Evolutionary conservation across 1,140 invertebrate genomes (phyloP).

Genomic region (Ladona fulva): DNA sequence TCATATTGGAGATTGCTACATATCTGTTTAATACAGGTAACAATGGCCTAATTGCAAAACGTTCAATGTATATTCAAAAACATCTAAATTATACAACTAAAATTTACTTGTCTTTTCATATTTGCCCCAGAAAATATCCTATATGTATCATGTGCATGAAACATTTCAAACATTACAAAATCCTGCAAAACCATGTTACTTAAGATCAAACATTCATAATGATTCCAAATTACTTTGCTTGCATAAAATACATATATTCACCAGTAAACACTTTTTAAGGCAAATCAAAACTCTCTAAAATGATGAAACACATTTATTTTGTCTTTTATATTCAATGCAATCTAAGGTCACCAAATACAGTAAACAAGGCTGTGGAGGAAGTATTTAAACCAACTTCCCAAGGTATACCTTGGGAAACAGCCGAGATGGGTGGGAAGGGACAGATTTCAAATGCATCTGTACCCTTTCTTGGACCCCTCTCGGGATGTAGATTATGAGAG

Average conservation of each 20-base stretch:
- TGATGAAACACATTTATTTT: constrained; percentile 26
- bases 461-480: constrained; percentile 4
- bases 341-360: constrained; percentile 26
- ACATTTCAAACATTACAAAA: not conserved
- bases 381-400: constrained; percentile 14
- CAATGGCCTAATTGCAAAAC: not conserved
- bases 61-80: not conserved
- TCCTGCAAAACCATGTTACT: not conserved
- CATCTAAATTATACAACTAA: not conserved
- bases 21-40: not conserved
- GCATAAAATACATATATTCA: not conserved
- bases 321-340: constrained; percentile 25
- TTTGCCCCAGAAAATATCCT: not conserved
- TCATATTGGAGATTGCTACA: not conserved
- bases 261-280: not conserved
- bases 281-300: constrained; percentile 12
- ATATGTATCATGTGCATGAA: not conserved
- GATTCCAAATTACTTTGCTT: not conserved
- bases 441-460: constrained; percentile 15
- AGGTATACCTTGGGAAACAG: constrained; percentile 13
- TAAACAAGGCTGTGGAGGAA: constrained; percentile 26
- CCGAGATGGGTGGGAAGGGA: constrained; percentile 11
- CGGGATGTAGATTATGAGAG: not conserved
- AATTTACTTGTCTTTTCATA: not conserved
- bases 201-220: not conserved